Evolutionary conservation across 2,888 invertebrate genomes (phyloP), one percentile per base, ranked within the genome.

Genomic region (Melinopterus prodromus): DNA sequence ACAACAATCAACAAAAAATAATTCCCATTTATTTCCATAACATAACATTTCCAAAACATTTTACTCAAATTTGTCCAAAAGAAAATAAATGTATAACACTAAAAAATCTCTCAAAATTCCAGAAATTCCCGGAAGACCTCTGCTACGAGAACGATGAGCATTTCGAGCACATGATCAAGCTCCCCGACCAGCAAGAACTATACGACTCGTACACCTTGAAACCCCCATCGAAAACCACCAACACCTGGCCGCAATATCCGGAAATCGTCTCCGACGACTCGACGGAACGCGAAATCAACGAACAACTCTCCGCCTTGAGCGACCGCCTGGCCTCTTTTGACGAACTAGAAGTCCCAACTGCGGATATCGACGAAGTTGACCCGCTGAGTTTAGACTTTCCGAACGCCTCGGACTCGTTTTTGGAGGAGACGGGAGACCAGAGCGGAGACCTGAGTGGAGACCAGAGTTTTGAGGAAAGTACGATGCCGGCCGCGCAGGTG

Each of bases 401-500:
- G 0, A 16, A 84, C 3, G 76, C 16, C 16, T 35, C 16, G 1
- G n/a, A 71, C 6, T 77, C 79, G 26, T 26, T 26, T 26, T 26
- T 26, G 26, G 26, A 26, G 26, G 26, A 26, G 69, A 70, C 77
- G 5, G 74, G 72, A 53, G 74, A 71, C 53, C 75, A 26, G 69
- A 70, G 79, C 7, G 74, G 72, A 53, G 74, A 71, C 53, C 75
- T 37, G 69, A 70, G 79, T 14, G 74, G 72, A 53, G 76, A 78
- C 26, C 53, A 53, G 53, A 12, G 53, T 53, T 53, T 53, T 6
- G 81, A 82, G 1, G 83, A 83, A 78, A 82, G 84, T n/a, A 80
- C 81, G 69, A 80, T 77, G 0, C 80, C 81, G 0, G 69, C 53
- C 3, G 74, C 80, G n/a, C 77, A 77, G n/a, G 77, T 71, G 74